These are phyloP conservation scores for Sarcophaga caerulescens DNA, from an alignment of 2,888 invertebrate genomes.

Conservation along the genomic window DNA sequence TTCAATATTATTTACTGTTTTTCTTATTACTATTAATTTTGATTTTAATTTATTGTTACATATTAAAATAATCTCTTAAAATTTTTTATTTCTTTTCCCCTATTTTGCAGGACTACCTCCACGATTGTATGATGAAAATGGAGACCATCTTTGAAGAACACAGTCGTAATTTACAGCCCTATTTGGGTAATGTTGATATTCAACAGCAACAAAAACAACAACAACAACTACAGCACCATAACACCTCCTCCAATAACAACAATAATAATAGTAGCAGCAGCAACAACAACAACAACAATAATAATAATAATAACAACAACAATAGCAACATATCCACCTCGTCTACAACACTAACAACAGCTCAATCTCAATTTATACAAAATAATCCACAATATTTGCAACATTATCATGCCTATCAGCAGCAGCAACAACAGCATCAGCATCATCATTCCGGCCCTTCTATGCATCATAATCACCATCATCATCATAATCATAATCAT, in stretches of 20 bases:
- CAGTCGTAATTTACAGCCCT: conserved; percentile 76
- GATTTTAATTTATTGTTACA: background rate
- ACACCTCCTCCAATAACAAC: conserved; percentile 56
- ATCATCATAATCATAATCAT: conserved; percentile 41
- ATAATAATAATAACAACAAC: conserved; percentile 48
- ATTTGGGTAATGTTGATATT: conserved; percentile 72
- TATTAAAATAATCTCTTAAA: background rate
- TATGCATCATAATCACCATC: conserved; percentile 58
- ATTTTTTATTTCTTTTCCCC: conserved; percentile 41
- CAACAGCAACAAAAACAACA: conserved; percentile 71
- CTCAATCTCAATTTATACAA: conserved; percentile 66
- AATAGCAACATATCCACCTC: conserved; percentile 47
- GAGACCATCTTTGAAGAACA: conserved; percentile 88
- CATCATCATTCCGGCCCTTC: conserved; percentile 54
- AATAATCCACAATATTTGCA: conserved; percentile 56
- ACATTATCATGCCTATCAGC: conserved; percentile 58
- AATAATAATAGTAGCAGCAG: conserved; percentile 37
- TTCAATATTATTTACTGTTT: no score
- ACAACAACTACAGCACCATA: conserved; percentile 66
- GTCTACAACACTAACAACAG: conserved; percentile 54
- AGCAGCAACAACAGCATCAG: conserved; percentile 57
- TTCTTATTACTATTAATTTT: no score
- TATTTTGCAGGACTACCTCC: conserved; percentile 88
- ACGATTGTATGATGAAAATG: conserved; percentile 89
- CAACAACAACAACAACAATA: conserved; percentile 69